These are phyloP conservation scores for Eciton burchellii DNA, from an alignment of 1,140 invertebrate genomes.

Conservation along the genomic window DNA sequence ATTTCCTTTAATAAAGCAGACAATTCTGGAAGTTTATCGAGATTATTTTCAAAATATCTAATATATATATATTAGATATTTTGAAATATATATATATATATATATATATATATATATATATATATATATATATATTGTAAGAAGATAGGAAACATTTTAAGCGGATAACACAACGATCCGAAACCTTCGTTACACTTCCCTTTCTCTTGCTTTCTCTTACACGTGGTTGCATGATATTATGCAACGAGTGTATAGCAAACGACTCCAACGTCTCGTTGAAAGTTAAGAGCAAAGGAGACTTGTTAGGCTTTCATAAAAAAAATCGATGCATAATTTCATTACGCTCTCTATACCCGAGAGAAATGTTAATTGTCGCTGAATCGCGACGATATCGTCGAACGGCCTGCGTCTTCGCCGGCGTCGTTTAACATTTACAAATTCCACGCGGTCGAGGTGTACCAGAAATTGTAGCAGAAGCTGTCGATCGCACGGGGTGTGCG, in stretches of 20 bases:
- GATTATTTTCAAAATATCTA: background rate
- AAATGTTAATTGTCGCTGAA: background rate
- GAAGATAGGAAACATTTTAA: background rate
- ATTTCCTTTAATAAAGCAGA: background rate
- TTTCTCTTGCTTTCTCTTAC: slow-evolving; percentile 44
- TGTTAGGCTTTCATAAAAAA: slow-evolving; percentile 26
- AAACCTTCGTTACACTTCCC: background rate
- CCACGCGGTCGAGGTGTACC: slow-evolving; percentile 14
- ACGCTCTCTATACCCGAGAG: background rate
- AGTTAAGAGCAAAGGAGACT: background rate
- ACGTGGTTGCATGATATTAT: slow-evolving; percentile 19
- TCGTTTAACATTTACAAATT: slow-evolving; percentile 4
- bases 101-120: too few species aligned
- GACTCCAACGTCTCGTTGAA: background rate
- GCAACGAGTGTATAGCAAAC: slow-evolving; percentile 29
- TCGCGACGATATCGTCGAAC: background rate
- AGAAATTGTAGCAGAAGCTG: slow-evolving; percentile 52
- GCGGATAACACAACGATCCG: background rate
- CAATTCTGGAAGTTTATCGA: background rate
- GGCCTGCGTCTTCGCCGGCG: too few species aligned
- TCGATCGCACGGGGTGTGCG: slow-evolving; percentile 32
- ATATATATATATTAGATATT: background rate
- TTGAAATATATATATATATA: too few species aligned
- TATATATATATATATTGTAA: too few species aligned
- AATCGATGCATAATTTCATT: background rate